Evolutionary conservation across 2,797 vertebrate species (phyloP).

Genomic region (Danionella dracula): DNA sequence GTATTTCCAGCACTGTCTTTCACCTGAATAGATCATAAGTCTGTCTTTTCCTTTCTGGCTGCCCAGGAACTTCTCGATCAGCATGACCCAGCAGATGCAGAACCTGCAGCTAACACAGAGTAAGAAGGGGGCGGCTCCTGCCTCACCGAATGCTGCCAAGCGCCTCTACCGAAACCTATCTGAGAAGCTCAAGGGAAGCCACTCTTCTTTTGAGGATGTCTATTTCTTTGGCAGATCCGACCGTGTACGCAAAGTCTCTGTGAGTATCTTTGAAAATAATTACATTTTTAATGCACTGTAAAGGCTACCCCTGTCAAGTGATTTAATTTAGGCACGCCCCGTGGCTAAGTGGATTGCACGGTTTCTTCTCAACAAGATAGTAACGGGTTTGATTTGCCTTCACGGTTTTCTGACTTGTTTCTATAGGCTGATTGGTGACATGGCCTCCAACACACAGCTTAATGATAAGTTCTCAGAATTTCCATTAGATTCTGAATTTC

Average conservation of each 20-base stretch:
- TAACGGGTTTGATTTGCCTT: too few relatives aligned
- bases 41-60: conserved; percentile 2
- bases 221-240: conserved; percentile 85
- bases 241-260: conserved; percentile 84
- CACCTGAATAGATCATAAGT: too few relatives aligned
- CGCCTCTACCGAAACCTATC: conserved; percentile 93
- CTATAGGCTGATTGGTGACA: too few relatives aligned
- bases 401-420: too few relatives aligned
- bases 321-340: too few relatives aligned
- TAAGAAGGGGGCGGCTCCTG: conserved; percentile 78
- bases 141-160: conserved; percentile 91
- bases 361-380: too few relatives aligned
- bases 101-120: conserved; percentile 81
- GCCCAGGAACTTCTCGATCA: conserved; percentile 62
- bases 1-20: not conserved
- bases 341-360: too few relatives aligned
- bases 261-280: conserved; percentile 55
- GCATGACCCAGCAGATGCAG: conserved; percentile 94
- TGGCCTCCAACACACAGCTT: too few relatives aligned
- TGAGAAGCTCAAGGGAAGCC: conserved; percentile 88
- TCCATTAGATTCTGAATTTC: too few relatives aligned
- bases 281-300: too few relatives aligned
- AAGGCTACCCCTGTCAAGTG: too few relatives aligned
- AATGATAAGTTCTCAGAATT: too few relatives aligned
- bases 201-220: conserved; percentile 88